phyloP scores from a whole-genome alignment of 2,113 vertebrate genomes.

The Malurus alboscapulatus region DNA sequence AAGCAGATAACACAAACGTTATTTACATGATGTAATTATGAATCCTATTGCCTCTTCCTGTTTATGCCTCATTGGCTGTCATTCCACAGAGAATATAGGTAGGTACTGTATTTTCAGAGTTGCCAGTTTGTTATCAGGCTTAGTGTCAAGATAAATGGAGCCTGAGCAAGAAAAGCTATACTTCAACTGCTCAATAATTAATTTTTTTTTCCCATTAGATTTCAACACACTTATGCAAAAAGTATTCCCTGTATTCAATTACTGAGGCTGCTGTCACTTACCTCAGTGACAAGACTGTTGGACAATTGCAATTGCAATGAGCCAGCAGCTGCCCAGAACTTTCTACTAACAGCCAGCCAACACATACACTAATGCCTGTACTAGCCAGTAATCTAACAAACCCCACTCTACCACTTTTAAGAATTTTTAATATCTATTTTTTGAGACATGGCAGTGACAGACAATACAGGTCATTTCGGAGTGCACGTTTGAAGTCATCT shows the following conservation, averaged over 20 bases:
- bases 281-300: background rate
- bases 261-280: background rate
- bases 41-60: conserved; percentile 56
- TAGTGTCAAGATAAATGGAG: conserved; percentile 10
- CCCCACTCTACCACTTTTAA: background rate
- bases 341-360: background rate
- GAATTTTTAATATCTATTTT: background rate
- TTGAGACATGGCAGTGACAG: background rate
- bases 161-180: background rate
- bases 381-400: background rate
- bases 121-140: conserved; percentile 33
- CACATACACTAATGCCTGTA: background rate
- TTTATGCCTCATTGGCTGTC: conserved; percentile 46
- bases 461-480: background rate
- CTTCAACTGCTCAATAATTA: background rate
- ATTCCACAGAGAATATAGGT: conserved; percentile 41
- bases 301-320: background rate
- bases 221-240: background rate
- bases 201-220: background rate
- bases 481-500: background rate
- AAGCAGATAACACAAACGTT: conserved; percentile 51
- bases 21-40: conserved; percentile 64
- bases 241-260: background rate
- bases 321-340: background rate
- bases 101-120: conserved; percentile 48